phyloP scores from a whole-genome alignment of 2,888 invertebrate genomes.

The Eilema depressum region DNA sequence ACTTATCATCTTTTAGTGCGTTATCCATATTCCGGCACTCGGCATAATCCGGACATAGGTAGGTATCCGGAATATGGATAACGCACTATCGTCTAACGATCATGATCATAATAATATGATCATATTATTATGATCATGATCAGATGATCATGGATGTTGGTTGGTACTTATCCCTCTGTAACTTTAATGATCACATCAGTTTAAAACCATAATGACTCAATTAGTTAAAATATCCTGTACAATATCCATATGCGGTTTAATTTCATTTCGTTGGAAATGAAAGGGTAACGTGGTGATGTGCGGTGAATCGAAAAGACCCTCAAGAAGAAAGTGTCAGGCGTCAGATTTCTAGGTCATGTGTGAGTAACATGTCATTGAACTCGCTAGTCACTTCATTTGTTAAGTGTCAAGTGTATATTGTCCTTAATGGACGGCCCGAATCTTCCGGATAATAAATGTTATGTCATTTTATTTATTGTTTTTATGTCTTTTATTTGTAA shows the following conservation, averaged over 20 bases:
- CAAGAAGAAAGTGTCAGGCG: constrained; percentile 81
- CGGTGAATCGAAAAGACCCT: constrained; percentile 73
- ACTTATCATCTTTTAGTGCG: too few species aligned
- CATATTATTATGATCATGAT: too few species aligned
- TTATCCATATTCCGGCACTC: too few species aligned
- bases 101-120: too few species aligned
- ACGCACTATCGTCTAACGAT: too few species aligned
- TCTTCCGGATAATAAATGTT: neutral
- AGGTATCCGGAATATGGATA: too few species aligned
- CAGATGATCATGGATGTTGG: neutral
- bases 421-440: neutral
- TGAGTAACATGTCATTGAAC: constrained; percentile 83
- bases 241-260: constrained; percentile 37
- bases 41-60: too few species aligned
- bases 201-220: neutral
- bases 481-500: neutral
- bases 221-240: neutral
- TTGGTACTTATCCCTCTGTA: too few species aligned
- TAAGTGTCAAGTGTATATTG: constrained; percentile 65
- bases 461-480: neutral
- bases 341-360: constrained; percentile 80
- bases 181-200: neutral
- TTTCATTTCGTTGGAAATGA: constrained; percentile 56
- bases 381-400: constrained; percentile 61
- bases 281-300: constrained; percentile 65